Conservation (phyloP, 2,113 vertebrate genomes). For the Oostethus manadensis region DNA sequence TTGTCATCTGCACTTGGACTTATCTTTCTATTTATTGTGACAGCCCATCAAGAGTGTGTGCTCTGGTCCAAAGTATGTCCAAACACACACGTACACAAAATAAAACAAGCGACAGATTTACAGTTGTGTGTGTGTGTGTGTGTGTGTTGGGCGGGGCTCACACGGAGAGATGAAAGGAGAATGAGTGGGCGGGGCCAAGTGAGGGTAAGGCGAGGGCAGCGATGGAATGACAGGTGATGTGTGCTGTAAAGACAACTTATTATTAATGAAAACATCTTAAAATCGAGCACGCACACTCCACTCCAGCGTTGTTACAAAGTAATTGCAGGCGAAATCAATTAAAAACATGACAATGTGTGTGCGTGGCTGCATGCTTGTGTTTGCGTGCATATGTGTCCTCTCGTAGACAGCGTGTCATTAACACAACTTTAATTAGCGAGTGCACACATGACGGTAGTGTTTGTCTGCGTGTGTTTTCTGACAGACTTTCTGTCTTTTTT, state of each 20-base stretch:
- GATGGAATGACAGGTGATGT: slow-evolving; percentile 47
- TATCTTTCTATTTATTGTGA: slow-evolving; percentile 61
- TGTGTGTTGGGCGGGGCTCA: slow-evolving; percentile 40
- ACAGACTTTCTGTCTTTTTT: background rate
- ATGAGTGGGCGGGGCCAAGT: slow-evolving; percentile 40
- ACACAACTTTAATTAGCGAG: slow-evolving; percentile 55
- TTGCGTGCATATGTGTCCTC: slow-evolving; percentile 28
- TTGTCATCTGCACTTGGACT: slow-evolving; percentile 51
- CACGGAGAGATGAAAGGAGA: slow-evolving; percentile 56
- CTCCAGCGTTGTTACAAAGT: slow-evolving; percentile 25
- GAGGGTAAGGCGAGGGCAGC: slow-evolving; percentile 61
- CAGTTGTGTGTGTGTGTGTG: slow-evolving; percentile 25
- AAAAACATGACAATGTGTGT: slow-evolving; percentile 53
- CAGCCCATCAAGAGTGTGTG: slow-evolving; percentile 47
- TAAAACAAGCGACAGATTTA: slow-evolving; percentile 44
- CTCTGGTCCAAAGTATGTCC: background rate
- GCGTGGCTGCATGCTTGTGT: slow-evolving; percentile 18
- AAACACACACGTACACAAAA: background rate
- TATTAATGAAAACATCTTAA: slow-evolving; percentile 57
- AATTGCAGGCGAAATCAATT: slow-evolving; percentile 65
- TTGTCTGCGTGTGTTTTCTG: slow-evolving; percentile 1
- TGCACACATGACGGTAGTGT: slow-evolving; percentile 43
- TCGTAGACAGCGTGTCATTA: slow-evolving; percentile 60
- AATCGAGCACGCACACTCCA: background rate
- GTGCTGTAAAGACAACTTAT: slow-evolving; percentile 55